phyloP scores from a whole-genome alignment of 1,140 invertebrate genomes.

The Aphis craccivora region DNA sequence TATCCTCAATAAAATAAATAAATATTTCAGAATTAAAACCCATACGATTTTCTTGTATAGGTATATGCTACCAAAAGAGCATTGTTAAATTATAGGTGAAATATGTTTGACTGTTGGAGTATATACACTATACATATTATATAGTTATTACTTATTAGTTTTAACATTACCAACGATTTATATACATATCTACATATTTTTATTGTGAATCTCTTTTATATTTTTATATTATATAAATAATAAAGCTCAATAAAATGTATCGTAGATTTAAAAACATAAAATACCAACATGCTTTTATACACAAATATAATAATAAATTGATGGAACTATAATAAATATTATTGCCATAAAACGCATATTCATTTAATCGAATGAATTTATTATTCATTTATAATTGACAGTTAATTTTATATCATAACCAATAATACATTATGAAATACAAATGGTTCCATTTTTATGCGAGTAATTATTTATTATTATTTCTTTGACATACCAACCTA shows the following conservation, averaged over 20 bases:
- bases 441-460: not conserved
- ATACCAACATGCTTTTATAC: not conserved
- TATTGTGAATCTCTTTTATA: not conserved
- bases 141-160: not conserved
- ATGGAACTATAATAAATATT: not conserved
- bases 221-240: not conserved
- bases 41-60: not conserved
- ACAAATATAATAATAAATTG: not conserved
- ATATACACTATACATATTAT: not conserved
- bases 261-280: not conserved
- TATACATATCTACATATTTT: not conserved
- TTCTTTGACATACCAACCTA: not conserved
- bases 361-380: not conserved
- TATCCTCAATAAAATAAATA: not conserved
- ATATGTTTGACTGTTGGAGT: not conserved
- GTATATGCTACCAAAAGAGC: not conserved
- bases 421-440: not conserved
- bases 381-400: not conserved
- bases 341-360: not conserved
- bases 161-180: not conserved
- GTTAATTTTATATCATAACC: not conserved
- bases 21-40: conserved; percentile 9
- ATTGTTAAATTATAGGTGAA: not conserved
- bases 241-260: not conserved
- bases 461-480: not conserved